Evolutionary conservation across 2,888 invertebrate genomes (phyloP).

Genomic region (Seira ritae): DNA sequence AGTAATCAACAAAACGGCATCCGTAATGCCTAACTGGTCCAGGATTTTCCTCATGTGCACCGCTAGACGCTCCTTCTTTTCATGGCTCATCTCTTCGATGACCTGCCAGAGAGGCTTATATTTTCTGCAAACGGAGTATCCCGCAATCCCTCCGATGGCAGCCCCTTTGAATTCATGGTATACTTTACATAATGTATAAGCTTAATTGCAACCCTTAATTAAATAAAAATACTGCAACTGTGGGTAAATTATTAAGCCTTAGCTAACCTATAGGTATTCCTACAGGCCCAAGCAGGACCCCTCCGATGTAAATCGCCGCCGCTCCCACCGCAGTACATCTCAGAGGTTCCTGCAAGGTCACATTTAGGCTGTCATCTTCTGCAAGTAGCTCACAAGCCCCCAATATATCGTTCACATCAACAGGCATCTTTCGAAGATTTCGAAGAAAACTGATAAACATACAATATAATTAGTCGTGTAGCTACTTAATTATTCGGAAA

Average conservation of each 20-base stretch:
- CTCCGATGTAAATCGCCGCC: slow-evolving; percentile 60
- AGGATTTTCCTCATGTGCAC: slow-evolving; percentile 62
- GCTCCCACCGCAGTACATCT: slow-evolving; percentile 67
- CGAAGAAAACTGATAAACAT: too few relatives aligned
- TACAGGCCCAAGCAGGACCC: slow-evolving; percentile 65
- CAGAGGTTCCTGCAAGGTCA: slow-evolving; percentile 65
- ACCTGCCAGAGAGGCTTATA: slow-evolving; percentile 64
- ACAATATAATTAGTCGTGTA: too few relatives aligned
- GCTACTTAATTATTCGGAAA: too few relatives aligned
- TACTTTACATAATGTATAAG: neutral
- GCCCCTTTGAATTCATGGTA: too few relatives aligned
- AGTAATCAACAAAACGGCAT: slow-evolving; percentile 62
- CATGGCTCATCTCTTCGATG: slow-evolving; percentile 55
- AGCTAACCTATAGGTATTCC: slow-evolving; percentile 70
- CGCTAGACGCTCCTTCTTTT: slow-evolving; percentile 57
- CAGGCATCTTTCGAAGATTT: too few relatives aligned
- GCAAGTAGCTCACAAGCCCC: slow-evolving; percentile 66
- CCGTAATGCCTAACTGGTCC: slow-evolving; percentile 63
- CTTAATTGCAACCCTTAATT: too few relatives aligned
- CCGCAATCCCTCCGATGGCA: slow-evolving; percentile 61
- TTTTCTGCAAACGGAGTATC: slow-evolving; percentile 46
- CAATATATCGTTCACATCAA: slow-evolving; percentile 61
- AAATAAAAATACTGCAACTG: neutral
- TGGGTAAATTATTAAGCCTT: too few relatives aligned
- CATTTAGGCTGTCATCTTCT: slow-evolving; percentile 61